These are phyloP conservation scores for Sternotherus odoratus DNA, from an alignment of 2,797 vertebrate species.

Conservation along the genomic window DNA sequence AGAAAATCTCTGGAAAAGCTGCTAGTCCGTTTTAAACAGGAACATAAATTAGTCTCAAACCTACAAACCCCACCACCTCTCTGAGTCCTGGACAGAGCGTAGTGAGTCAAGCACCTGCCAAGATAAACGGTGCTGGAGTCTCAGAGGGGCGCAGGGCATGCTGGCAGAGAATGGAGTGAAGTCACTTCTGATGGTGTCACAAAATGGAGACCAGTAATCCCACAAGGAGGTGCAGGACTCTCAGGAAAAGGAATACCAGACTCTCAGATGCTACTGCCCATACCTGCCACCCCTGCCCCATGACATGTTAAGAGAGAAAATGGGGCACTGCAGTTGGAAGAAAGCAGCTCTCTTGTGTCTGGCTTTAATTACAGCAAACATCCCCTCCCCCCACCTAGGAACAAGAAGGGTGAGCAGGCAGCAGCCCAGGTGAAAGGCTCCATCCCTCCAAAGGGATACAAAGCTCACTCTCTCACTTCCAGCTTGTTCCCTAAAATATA, in stretches of 20 bases:
- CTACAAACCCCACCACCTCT: constrained; percentile 76
- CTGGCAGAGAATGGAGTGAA: constrained; percentile 64
- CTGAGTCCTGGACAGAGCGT: constrained; percentile 67
- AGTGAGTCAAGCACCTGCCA: constrained; percentile 78
- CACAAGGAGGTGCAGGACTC: constrained; percentile 24
- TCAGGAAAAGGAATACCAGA: constrained; percentile 58
- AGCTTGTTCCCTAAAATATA: background rate
- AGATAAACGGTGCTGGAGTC: constrained; percentile 74
- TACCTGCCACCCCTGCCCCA: constrained; percentile 1
- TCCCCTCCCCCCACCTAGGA: constrained; percentile 56
- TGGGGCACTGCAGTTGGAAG: constrained; percentile 34
- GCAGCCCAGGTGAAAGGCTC: constrained; percentile 81
- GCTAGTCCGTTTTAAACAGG: constrained; percentile 79
- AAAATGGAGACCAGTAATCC: constrained; percentile 81
- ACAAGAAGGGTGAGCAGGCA: constrained; percentile 40
- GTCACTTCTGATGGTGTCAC: constrained; percentile 68
- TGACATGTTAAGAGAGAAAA: constrained; percentile 31
- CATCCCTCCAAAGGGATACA: constrained; percentile 31
- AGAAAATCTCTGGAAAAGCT: constrained; percentile 81
- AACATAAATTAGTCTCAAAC: constrained; percentile 79
- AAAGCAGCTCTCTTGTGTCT: constrained; percentile 52
- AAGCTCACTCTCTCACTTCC: background rate
- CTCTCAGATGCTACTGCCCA: constrained; percentile 49
- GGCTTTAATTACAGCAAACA: constrained; percentile 69
- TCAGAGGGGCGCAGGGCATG: constrained; percentile 50